These are phyloP conservation scores for Asobara japonica DNA, from an alignment of 1,140 invertebrate species.

Conservation along the genomic window DNA sequence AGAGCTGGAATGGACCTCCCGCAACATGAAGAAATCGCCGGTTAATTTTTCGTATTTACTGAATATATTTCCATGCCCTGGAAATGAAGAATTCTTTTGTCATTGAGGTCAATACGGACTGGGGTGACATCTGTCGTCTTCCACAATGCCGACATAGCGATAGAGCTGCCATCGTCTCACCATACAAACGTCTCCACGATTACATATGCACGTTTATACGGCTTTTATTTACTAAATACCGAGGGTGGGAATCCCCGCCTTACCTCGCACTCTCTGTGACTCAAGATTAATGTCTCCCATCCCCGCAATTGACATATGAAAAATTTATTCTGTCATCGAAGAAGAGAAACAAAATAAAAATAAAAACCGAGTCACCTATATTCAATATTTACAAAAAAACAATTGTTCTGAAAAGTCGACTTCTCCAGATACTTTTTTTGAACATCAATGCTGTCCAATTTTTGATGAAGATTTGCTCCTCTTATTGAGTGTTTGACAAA, in stretches of 20 bases:
- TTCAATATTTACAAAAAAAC: too few relatives aligned
- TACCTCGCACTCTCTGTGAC: slow-evolving; percentile 2
- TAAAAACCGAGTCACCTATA: neutral
- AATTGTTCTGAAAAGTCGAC: too few relatives aligned
- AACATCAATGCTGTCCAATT: too few relatives aligned
- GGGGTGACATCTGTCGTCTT: slow-evolving; percentile 32
- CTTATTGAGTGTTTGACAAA: too few relatives aligned
- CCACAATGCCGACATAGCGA: slow-evolving; percentile 41
- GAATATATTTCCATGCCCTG: too few relatives aligned
- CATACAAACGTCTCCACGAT: slow-evolving; percentile 61
- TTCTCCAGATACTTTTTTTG: too few relatives aligned
- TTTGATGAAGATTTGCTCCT: too few relatives aligned
- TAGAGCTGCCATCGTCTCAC: slow-evolving; percentile 64
- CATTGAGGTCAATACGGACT: slow-evolving; percentile 9
- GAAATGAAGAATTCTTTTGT: slow-evolving; percentile 45
- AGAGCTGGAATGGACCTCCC: too few relatives aligned
- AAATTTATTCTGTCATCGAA: neutral
- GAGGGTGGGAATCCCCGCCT: slow-evolving; percentile 43
- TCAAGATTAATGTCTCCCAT: neutral
- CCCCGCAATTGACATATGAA: neutral
- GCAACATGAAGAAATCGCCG: too few relatives aligned
- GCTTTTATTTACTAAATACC: slow-evolving; percentile 47
- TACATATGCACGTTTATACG: slow-evolving; percentile 46
- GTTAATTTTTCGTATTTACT: too few relatives aligned
- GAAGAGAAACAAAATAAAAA: neutral